Percentiles rank a stretch among this genome's conserved stretches.
These are phyloP conservation scores for Piscicola geometra DNA, from an alignment of 2,888 invertebrate genomes.

Conservation along the genomic window DNA sequence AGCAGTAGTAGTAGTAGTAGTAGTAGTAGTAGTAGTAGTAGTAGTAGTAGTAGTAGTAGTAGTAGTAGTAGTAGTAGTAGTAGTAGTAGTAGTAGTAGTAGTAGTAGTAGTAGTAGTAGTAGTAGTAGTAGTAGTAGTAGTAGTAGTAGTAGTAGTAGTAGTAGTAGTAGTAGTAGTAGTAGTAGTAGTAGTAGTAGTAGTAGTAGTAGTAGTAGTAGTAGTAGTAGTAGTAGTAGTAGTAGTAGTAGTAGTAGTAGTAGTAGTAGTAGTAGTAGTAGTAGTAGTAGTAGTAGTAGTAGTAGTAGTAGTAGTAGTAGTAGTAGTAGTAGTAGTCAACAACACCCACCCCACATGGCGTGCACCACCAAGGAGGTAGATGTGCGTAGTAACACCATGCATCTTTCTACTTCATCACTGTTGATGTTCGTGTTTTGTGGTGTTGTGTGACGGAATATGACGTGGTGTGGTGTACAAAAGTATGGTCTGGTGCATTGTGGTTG, in stretches of 20 bases:
- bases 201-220: constrained; percentile 24
- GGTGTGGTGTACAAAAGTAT: too few species aligned
- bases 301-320: constrained; percentile 24
- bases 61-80: not conserved
- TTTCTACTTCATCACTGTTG: too few species aligned
- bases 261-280: constrained; percentile 24
- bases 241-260: constrained; percentile 24
- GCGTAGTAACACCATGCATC: too few species aligned
- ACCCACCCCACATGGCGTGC: too few species aligned
- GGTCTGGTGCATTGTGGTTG: too few species aligned
- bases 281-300: constrained; percentile 24
- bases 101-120: constrained; percentile 24
- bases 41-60: constrained; percentile 29
- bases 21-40: not conserved
- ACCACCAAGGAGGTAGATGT: too few species aligned
- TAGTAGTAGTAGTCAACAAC: constrained; percentile 24
- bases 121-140: constrained; percentile 24
- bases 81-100: constrained; percentile 18
- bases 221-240: constrained; percentile 24
- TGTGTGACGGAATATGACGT: too few species aligned
- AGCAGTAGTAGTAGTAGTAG: too few species aligned
- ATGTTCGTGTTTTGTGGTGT: too few species aligned
- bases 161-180: constrained; percentile 24
- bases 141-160: constrained; percentile 22
- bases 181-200: constrained; percentile 24